These are phyloP conservation scores for Ameiurus melas DNA, from an alignment of 2,113 vertebrate species.

Conservation along the genomic window DNA sequence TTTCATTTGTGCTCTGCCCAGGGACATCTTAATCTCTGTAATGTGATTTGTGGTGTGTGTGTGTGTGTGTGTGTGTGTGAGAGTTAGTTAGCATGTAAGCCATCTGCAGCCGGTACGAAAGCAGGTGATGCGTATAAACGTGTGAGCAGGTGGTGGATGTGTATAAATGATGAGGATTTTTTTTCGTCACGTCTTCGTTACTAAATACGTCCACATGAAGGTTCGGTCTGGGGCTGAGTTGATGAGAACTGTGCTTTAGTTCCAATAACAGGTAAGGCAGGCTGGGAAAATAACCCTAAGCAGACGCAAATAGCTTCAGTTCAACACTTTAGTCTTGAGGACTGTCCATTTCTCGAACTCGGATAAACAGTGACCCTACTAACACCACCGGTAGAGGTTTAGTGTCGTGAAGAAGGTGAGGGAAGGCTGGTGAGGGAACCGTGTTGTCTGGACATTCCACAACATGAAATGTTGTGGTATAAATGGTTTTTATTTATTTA, in stretches of 20 bases:
- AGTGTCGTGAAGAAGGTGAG: no score
- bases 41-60: slow-evolving; percentile 8
- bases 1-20: background rate
- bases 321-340: background rate
- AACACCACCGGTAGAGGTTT: no score
- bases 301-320: background rate
- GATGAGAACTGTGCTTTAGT: background rate
- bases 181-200: background rate
- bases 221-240: background rate
- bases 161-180: background rate
- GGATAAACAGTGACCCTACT: background rate
- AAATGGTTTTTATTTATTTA: no score
- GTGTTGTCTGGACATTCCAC: background rate
- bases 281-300: background rate
- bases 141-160: background rate
- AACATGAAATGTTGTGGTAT: background rate
- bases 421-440: background rate
- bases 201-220: background rate
- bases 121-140: background rate
- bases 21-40: slow-evolving; percentile 17
- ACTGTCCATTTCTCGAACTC: no score
- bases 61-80: slow-evolving; percentile 12
- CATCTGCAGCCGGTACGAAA: slow-evolving; percentile 23
- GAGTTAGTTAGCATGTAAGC: background rate
- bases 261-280: background rate